Base-by-base conservation (phyloP, 2,113 vertebrate genomes). In the Lonchura striata region DNA sequence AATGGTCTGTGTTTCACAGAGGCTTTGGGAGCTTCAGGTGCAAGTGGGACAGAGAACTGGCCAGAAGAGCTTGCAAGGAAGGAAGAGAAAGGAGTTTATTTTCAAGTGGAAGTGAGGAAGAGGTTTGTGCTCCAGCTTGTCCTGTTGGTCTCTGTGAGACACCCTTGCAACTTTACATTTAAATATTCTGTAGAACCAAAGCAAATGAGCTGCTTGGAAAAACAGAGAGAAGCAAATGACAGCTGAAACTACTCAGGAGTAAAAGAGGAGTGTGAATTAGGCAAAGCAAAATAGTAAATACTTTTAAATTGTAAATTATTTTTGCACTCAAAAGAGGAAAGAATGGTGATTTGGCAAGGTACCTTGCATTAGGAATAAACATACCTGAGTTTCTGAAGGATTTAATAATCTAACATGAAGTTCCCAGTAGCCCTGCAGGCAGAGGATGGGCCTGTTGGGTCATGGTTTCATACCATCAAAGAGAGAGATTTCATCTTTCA, bases 391-490 rank as follows among this genome's bases (percentile, higher is more conserved):
- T 96, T 97, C 92, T 94, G 61, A 80, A 95, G 76, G 82, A 70
- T 88, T 97, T 96, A 95, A 94, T 97, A 95, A 96, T 92, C 86
- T 84, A 85, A 63, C 77, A 60, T 47, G 91, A 92, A 96, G 95
- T 64, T 93, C 81, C 59, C 78, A 35, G 76, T 68, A 96, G 78
- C 96, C 92, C 95, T 97, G 61, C 74, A 92, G 94, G 97, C 92
- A 96, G 87, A 94, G 81, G 89, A 78, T 90, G 87, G 95, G 95
- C 95, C 82, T 97, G 96, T 97, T 92, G 86, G 92, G 93, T 96
- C 97, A 91, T 94, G 96, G 95, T 96, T 96, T 92, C 90, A 90
- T 94, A 82, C 91, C 95, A 95, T 97, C 95, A 97, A 96, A 96
- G 92, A 90, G 78, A 91, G 35, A 95, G 91, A 95, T 97, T 91